phyloP scores from a whole-genome alignment of 1,140 invertebrate species.

The Callitettix versicolor region DNA sequence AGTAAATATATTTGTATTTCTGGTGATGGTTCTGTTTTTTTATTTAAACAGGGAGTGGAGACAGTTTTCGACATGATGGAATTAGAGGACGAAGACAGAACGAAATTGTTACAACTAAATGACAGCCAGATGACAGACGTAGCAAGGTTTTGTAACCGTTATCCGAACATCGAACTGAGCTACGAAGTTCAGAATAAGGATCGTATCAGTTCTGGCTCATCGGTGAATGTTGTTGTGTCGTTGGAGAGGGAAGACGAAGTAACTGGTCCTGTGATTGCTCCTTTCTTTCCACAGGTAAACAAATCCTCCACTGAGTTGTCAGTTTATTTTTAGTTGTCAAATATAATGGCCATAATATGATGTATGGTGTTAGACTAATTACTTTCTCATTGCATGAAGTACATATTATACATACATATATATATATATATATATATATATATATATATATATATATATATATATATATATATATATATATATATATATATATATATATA shows the following conservation, averaged over 20 bases:
- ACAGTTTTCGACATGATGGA: conserved; percentile 99
- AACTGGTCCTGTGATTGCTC: conserved; percentile 92
- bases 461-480: too few species aligned
- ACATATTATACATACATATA: too few species aligned
- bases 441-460: too few species aligned
- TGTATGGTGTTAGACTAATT: too few species aligned
- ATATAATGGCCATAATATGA: too few species aligned
- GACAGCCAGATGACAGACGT: conserved; percentile 92
- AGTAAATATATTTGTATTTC: too few species aligned
- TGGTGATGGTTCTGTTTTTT: too few species aligned
- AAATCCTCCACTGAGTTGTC: too few species aligned
- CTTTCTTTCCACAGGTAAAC: conserved; percentile 86
- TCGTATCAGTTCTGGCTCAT: conserved; percentile 61
- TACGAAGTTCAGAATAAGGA: conserved; percentile 86
- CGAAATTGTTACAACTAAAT: conserved; percentile 70
- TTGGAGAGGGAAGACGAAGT: conserved; percentile 95
- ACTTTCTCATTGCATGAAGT: too few species aligned
- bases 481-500: too few species aligned
- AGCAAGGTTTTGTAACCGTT: conserved; percentile 94
- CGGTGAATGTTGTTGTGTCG: conserved; percentile 80
- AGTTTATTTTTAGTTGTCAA: too few species aligned
- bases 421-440: too few species aligned
- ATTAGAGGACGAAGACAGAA: conserved; percentile 88
- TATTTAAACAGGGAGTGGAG: conserved; percentile 59
- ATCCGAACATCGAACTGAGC: conserved; percentile 95